Evolutionary conservation across 35 echinoderm and acorn worm species (phyloP).

Genomic region (Strongylocentrotus purpuratus): DNA sequence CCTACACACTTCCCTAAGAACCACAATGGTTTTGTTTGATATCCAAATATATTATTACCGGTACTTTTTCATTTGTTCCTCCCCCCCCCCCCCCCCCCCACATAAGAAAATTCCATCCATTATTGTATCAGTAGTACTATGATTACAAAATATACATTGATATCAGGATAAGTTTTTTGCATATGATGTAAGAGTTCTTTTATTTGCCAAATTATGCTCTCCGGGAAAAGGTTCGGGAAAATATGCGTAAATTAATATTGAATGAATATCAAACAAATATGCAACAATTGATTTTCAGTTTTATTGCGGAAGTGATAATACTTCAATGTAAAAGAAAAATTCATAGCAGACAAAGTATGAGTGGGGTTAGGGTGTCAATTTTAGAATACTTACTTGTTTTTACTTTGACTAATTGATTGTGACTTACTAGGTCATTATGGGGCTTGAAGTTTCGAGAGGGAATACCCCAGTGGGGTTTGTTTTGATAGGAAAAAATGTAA

Average conservation of each 20-base stretch:
- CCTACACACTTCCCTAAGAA: too few species aligned
- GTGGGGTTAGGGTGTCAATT: too few species aligned
- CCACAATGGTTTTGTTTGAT: too few species aligned
- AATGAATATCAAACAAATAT: not conserved
- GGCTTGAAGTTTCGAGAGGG: too few species aligned
- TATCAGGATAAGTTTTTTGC: not conserved
- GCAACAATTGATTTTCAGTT: not conserved
- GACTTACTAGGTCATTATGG: too few species aligned
- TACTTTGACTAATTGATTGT: too few species aligned
- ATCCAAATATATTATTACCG: not conserved
- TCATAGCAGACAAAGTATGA: too few species aligned
- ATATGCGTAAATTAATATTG: not conserved
- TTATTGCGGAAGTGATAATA: not conserved
- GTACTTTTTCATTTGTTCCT: not conserved
- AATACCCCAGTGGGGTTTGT: too few species aligned
- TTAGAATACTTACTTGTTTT: too few species aligned
- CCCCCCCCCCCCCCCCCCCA: too few species aligned
- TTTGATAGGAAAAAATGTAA: too few species aligned
- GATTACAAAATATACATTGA: not conserved
- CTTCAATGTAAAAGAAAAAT: too few species aligned
- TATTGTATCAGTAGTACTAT: not conserved
- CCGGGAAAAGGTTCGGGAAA: not conserved
- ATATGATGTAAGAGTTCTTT: not conserved
- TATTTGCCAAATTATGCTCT: not conserved
- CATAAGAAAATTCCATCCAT: not conserved